Conservation (phyloP, 2,113 vertebrate genomes). For the Clarias macrocephalus region DNA sequence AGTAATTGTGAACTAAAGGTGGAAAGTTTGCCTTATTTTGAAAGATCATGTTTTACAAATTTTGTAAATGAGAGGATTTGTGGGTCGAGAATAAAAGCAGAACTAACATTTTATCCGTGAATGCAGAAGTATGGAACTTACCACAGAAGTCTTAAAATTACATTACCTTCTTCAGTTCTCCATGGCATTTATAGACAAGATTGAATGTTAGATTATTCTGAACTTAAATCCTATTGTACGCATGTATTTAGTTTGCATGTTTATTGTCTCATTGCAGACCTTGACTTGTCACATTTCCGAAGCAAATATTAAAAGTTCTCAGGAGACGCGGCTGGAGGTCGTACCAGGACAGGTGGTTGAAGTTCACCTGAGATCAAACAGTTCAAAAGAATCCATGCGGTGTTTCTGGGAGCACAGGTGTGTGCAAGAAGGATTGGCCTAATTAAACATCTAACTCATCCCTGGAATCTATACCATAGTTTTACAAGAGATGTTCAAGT, state of each 20-base stretch:
- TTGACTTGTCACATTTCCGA: constrained; percentile 37
- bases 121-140: constrained; percentile 31
- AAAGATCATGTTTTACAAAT: neutral
- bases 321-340: constrained; percentile 36
- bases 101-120: constrained; percentile 37
- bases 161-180: constrained; percentile 31
- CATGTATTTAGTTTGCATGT: neutral
- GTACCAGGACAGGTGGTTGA: constrained; percentile 51
- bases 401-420: constrained; percentile 47
- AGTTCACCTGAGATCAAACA: constrained; percentile 50
- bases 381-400: neutral
- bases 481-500: too few relatives aligned
- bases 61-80: constrained; percentile 19
- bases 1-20: neutral
- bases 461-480: neutral
- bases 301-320: constrained; percentile 40
- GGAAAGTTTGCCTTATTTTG: neutral
- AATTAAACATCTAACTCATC: neutral
- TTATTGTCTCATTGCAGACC: constrained; percentile 49
- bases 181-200: constrained; percentile 7
- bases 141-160: constrained; percentile 31
- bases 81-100: constrained; percentile 40
- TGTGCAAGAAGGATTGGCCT: neutral
- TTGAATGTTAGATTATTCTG: neutral
- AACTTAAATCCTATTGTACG: neutral